phyloP scores from a whole-genome alignment of 2,888 invertebrate species.

The Hyposoter dolosus region DNA sequence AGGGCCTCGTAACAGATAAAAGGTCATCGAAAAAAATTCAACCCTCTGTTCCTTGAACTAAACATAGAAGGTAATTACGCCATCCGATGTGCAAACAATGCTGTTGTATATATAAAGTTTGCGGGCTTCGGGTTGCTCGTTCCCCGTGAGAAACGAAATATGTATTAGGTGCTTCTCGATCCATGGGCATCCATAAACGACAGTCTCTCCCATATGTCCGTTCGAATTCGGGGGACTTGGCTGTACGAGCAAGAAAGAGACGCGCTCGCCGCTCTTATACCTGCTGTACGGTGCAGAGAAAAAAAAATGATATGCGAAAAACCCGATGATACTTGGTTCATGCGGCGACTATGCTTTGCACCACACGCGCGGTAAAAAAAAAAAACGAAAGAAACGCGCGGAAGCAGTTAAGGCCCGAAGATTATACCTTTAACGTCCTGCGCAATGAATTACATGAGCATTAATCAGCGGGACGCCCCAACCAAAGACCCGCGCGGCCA shows the following conservation, averaged over 20 bases:
- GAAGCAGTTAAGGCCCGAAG: slow-evolving; percentile 74
- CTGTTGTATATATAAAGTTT: slow-evolving; percentile 62
- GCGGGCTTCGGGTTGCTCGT: slow-evolving; percentile 74
- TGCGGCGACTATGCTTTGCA: slow-evolving; percentile 27
- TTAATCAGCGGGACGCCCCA: slow-evolving; percentile 80
- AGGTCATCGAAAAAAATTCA: slow-evolving; percentile 24
- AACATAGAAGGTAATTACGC: slow-evolving; percentile 82
- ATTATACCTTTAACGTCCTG: slow-evolving; percentile 82
- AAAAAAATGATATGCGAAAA: slow-evolving; percentile 40
- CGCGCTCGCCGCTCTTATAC: slow-evolving; percentile 54
- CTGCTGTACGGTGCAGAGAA: slow-evolving; percentile 51
- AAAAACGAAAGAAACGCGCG: slow-evolving; percentile 49
- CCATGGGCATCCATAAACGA: background rate
- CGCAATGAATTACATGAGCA: slow-evolving; percentile 83
- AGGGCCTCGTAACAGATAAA: slow-evolving; percentile 50
- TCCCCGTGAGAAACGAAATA: slow-evolving; percentile 83
- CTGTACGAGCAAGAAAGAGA: slow-evolving; percentile 25
- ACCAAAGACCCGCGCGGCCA: slow-evolving; percentile 65
- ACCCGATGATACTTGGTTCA: slow-evolving; percentile 68
- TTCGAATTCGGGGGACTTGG: slow-evolving; percentile 22
- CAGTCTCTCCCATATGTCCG: slow-evolving; percentile 5
- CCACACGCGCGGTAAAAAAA: slow-evolving; percentile 43
- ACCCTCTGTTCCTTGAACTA: slow-evolving; percentile 29
- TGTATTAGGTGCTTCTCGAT: slow-evolving; percentile 75
- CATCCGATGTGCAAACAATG: slow-evolving; percentile 83